Evolutionary conservation across 2,888 invertebrate species (phyloP).

Genomic region (Podotricha telesiphe): DNA sequence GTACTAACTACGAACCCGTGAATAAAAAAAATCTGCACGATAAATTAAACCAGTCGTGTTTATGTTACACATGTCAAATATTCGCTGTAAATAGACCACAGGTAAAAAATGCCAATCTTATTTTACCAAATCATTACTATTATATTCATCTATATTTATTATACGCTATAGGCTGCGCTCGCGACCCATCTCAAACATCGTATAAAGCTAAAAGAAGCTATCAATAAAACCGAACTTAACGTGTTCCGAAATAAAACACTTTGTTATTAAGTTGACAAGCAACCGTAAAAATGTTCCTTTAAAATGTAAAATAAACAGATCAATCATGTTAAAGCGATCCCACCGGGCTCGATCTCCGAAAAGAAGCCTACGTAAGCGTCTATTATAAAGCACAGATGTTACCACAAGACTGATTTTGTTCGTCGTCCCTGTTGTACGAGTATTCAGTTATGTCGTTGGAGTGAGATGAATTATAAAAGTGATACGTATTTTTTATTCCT

Average conservation of each 20-base stretch:
- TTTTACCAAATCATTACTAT: constrained; percentile 51
- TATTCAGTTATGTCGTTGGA: constrained; percentile 51
- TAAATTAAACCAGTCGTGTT: constrained; percentile 5
- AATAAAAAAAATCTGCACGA: not conserved
- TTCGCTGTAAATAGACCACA: constrained; percentile 43
- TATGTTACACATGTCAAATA: constrained; percentile 13
- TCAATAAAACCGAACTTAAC: constrained; percentile 82
- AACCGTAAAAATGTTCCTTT: constrained; percentile 84
- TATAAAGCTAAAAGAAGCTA: constrained; percentile 80
- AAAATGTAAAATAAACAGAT: constrained; percentile 84
- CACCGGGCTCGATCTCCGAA: constrained; percentile 82
- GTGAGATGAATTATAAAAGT: constrained; percentile 71
- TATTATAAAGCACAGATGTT: constrained; percentile 83
- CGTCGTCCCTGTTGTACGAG: constrained; percentile 62
- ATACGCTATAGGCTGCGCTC: constrained; percentile 41
- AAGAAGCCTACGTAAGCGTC: constrained; percentile 83
- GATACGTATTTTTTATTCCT: constrained; percentile 74
- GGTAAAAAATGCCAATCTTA: constrained; percentile 50
- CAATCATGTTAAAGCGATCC: constrained; percentile 83
- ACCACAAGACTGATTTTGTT: constrained; percentile 74
- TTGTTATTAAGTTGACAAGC: constrained; percentile 84
- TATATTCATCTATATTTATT: constrained; percentile 59
- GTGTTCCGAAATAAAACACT: constrained; percentile 81
- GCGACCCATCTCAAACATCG: constrained; percentile 63
- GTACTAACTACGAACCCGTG: not conserved